phyloP scores from a whole-genome alignment of 2,797 vertebrate species.

The Falco peregrinus region DNA sequence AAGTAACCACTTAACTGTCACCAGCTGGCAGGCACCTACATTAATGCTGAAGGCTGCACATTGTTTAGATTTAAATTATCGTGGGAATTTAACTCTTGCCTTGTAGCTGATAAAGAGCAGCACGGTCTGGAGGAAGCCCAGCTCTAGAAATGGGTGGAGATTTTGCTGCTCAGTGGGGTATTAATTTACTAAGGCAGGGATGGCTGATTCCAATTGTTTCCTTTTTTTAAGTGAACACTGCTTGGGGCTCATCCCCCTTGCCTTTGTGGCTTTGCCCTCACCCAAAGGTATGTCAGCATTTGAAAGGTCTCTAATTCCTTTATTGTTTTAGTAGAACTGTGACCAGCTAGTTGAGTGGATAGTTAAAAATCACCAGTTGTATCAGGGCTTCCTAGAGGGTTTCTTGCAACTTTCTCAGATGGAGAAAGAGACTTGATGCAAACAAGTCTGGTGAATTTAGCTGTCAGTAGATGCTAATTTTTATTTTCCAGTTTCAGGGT shows the following conservation, averaged over 20 bases:
- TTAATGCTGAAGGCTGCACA: slow-evolving; percentile 29
- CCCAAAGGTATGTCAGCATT: background rate
- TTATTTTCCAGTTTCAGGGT: slow-evolving; percentile 35
- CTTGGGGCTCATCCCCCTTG: background rate
- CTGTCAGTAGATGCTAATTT: slow-evolving; percentile 48
- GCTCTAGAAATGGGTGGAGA: background rate
- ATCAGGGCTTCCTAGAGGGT: background rate
- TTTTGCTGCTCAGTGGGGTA: background rate
- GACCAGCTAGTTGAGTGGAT: background rate
- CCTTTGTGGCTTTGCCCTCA: background rate
- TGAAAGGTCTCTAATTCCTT: background rate
- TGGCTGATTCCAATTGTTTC: background rate
- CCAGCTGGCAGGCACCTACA: slow-evolving; percentile 59
- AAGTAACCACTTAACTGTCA: slow-evolving; percentile 41
- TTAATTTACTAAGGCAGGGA: background rate
- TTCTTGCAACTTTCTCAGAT: background rate
- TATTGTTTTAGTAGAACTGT: background rate
- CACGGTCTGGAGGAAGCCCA: slow-evolving; percentile 5
- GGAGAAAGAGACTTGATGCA: background rate
- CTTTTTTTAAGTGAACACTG: background rate
- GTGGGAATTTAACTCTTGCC: slow-evolving; percentile 52
- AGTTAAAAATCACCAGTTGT: background rate
- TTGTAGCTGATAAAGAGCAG: background rate
- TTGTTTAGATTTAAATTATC: slow-evolving; percentile 56
- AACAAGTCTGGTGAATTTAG: slow-evolving; percentile 25